Percentiles rank a stretch among this genome's conserved stretches.
Conservation (phyloP, 2,113 vertebrate genomes). For the Tychaedon coryphoeus region DNA sequence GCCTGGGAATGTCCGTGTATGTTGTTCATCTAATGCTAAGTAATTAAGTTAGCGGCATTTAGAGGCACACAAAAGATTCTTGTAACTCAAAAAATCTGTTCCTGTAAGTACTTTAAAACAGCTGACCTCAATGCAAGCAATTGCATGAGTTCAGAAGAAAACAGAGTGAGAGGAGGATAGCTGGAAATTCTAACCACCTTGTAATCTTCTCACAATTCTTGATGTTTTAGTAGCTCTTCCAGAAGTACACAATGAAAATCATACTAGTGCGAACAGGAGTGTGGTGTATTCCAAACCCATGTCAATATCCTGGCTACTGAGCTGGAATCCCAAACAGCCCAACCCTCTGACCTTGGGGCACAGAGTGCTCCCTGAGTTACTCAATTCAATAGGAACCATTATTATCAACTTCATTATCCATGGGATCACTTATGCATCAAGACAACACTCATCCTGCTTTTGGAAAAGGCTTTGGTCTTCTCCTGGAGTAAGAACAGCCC, state of each 20-base stretch:
- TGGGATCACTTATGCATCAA: background rate
- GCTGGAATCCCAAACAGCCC: background rate
- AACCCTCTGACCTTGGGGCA: background rate
- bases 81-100: constrained; percentile 31
- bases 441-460: background rate
- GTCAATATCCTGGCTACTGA: background rate
- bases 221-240: constrained; percentile 33
- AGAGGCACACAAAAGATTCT: constrained; percentile 1
- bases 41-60: constrained; percentile 6
- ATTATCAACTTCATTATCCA: background rate
- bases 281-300: background rate
- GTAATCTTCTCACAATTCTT: constrained; percentile 24
- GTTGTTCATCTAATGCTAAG: constrained; percentile 12
- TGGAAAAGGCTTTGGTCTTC: background rate
- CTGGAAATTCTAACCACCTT: constrained; percentile 45
- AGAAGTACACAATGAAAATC: constrained; percentile 48
- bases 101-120: background rate
- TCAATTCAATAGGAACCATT: background rate
- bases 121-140: constrained; percentile 6
- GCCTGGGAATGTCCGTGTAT: background rate
- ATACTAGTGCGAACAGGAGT: constrained; percentile 35
- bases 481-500: background rate
- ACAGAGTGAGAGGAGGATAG: background rate
- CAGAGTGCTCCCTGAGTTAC: background rate
- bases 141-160: constrained; percentile 20